Conservation (phyloP, 2,113 vertebrate genomes). For the Rhinogobius similis region DNA sequence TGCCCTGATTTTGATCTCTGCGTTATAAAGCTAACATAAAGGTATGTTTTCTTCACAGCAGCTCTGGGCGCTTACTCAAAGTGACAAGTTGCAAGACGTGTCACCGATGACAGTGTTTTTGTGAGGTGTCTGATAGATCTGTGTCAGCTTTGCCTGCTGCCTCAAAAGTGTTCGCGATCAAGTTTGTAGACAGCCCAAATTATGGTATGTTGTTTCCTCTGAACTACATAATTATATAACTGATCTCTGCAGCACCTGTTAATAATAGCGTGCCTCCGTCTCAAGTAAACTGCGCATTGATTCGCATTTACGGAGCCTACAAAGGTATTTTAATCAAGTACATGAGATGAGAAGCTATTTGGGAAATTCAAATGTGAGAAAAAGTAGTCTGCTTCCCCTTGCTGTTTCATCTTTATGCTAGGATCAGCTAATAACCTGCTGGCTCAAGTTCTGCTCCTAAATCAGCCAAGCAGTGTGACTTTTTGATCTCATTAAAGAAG, state of each 20-base stretch:
- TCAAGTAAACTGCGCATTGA: too few relatives aligned
- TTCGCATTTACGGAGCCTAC: too few relatives aligned
- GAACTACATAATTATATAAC: neutral
- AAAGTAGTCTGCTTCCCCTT: neutral
- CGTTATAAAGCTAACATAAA: neutral
- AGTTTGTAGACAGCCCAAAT: neutral
- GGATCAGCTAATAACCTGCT: neutral
- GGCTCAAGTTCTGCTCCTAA: conserved; percentile 1
- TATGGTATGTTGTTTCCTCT: neutral
- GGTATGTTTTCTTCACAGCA: neutral
- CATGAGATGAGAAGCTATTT: neutral
- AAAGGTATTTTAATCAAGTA: neutral
- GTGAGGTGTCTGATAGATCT: neutral
- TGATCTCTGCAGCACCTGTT: neutral
- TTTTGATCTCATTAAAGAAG: conserved; percentile 8
- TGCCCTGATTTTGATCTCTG: neutral
- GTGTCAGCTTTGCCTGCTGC: neutral
- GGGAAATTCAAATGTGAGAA: neutral
- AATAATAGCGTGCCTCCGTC: neutral
- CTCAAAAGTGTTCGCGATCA: neutral
- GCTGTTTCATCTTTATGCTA: conserved; percentile 14
- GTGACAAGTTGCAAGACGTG: conserved; percentile 5
- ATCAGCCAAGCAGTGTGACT: conserved; percentile 1
- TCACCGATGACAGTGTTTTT: conserved; percentile 2
- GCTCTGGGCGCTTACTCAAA: neutral